These are phyloP conservation scores for Meriones psammophilus DNA, from an alignment of 2,797 vertebrate genomes.

Conservation along the genomic window DNA sequence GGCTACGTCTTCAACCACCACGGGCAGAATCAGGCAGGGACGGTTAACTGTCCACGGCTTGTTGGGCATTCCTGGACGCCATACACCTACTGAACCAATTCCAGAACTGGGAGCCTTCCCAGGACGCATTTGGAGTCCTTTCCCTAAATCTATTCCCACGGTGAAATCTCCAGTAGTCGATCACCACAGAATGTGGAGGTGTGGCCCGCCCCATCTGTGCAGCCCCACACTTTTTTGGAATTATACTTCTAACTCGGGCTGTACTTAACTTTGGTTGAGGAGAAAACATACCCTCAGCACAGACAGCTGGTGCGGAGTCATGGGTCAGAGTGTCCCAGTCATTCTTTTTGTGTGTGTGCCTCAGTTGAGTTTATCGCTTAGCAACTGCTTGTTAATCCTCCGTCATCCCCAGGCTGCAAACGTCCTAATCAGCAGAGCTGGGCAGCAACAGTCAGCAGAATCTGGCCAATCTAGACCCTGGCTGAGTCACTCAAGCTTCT, in stretches of 20 bases:
- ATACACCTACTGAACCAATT: slow-evolving; percentile 55
- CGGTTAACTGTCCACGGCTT: neutral
- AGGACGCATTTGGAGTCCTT: slow-evolving; percentile 64
- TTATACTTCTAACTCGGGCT: slow-evolving; percentile 13
- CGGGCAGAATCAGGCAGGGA: neutral
- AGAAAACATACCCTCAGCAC: neutral
- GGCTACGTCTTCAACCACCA: neutral
- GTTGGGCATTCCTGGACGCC: slow-evolving; percentile 63
- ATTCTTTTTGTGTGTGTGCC: neutral
- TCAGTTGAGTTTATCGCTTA: slow-evolving; percentile 69
- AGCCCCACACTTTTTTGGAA: neutral
- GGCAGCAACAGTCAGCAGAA: slow-evolving; percentile 64
- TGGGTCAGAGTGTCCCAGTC: neutral
- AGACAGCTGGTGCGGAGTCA: slow-evolving; percentile 20
- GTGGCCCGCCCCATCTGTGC: neutral
- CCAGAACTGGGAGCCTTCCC: slow-evolving; percentile 57
- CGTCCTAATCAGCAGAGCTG: slow-evolving; percentile 57
- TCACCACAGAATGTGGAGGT: slow-evolving; percentile 21
- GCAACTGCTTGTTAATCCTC: slow-evolving; percentile 80
- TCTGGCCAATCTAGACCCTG: slow-evolving; percentile 16
- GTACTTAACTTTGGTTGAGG: neutral
- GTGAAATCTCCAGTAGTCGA: slow-evolving; percentile 68
- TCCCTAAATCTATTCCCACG: slow-evolving; percentile 71
- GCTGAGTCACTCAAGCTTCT: slow-evolving; percentile 2
- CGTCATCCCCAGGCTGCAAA: slow-evolving; percentile 50